These are phyloP conservation scores for Craseonycteris thonglongyai DNA, from an alignment of 2,113 vertebrate species.

Conservation along the genomic window DNA sequence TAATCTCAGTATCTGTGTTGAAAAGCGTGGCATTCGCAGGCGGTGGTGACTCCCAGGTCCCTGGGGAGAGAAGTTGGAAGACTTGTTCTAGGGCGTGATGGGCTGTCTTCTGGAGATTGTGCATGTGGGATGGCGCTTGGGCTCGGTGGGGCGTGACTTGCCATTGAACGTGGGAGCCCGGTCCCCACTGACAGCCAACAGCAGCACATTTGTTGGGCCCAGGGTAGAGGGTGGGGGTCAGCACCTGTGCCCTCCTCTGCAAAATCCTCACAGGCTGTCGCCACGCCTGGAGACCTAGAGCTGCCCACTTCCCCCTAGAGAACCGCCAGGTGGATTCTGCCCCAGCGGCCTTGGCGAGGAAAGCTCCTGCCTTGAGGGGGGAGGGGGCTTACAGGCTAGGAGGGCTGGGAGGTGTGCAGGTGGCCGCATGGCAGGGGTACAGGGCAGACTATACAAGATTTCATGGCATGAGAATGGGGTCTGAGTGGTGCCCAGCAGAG, in stretches of 20 bases:
- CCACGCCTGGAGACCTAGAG: rapidly evolving
- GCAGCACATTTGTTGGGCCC: not conserved
- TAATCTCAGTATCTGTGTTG: conserved; percentile 49
- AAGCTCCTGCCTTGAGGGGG: rapidly evolving
- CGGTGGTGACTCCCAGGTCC: not conserved
- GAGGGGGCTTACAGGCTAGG: too few relatives aligned
- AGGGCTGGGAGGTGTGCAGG: too few relatives aligned
- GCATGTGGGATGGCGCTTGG: rapidly evolving
- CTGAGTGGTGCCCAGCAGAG: rapidly evolving
- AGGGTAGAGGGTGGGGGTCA: rapidly evolving
- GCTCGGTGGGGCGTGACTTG: not conserved
- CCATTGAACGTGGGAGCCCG: not conserved
- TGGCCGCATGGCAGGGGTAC: rapidly evolving
- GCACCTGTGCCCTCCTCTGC: not conserved
- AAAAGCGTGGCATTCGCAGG: not conserved
- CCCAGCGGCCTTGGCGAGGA: not conserved
- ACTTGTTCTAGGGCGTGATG: rapidly evolving
- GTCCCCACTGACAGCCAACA: rapidly evolving
- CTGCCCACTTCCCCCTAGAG: rapidly evolving
- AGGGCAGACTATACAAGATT: not conserved
- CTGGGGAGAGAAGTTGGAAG: not conserved
- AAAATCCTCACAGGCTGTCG: not conserved
- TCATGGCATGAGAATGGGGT: not conserved
- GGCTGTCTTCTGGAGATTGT: not conserved
- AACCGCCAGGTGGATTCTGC: rapidly evolving